Evolutionary conservation across 2,113 vertebrate species (phyloP), one percentile per base, ranked within the genome.

Genomic region (Ciconia boyciana): DNA sequence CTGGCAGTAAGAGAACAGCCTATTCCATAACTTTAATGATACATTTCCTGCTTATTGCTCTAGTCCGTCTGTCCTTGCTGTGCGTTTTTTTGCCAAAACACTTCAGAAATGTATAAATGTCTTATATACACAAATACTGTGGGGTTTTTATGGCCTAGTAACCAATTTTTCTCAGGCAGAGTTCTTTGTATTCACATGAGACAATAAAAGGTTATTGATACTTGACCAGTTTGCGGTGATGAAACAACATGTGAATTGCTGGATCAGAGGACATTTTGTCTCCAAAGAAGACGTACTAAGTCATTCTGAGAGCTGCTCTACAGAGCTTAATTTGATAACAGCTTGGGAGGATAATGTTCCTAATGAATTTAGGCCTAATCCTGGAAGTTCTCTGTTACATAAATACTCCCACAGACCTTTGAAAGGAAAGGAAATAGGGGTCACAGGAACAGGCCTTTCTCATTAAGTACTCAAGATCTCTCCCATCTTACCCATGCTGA

Each of bases 361-460:
- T 92, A 90, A 88, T 88, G 57, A 91, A 71, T 93, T 92, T 81
- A 83, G 36, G 51, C 60, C 28, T 57, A 60, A 78, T 85, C 44
- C 68, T 95, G 32, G 17, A 87, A 93, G 60, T 87, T 89, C 44
- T 86, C n/a, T 88, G 82, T 86, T 49, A 64, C 51, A 81, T 71
- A 93, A 94, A 83, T 88, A 92, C 79, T 92, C 77, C 92, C 86
- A 94, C 48, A 90, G 90, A 65, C 31, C 48, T 61, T 49, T 93
- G 66, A 78, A 83, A 69, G 32, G 11, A 80, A 74, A 84, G 57
- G 81, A 85, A 93, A 74, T 52, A 65, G 48, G 31, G 78, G 84
- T 83, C 87, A 77, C 44, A 88, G 39, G 43, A 87, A 71, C 26
- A 83, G 17, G 7, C 51, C 34, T 72, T 75, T 79, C 64, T 58